These are phyloP conservation scores for Acanthiza pusilla DNA, from an alignment of 2,797 vertebrate species.

Conservation along the genomic window DNA sequence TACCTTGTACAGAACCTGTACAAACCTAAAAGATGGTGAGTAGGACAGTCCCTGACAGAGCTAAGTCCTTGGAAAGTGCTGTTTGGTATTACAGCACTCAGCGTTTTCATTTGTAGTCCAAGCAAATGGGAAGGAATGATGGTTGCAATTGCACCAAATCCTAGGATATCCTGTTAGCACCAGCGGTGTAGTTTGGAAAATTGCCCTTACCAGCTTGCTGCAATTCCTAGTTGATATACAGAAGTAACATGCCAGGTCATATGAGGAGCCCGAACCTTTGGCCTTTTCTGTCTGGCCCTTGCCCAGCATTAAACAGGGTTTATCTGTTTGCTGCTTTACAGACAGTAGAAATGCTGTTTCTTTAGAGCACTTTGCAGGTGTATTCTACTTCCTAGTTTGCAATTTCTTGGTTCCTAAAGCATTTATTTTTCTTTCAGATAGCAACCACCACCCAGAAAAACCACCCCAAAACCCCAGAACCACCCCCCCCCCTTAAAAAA, in stretches of 20 bases:
- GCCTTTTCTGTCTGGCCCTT: neutral
- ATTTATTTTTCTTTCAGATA: neutral
- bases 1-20: neutral
- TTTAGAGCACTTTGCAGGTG: neutral
- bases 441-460: neutral
- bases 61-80: neutral
- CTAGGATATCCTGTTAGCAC: neutral
- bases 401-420: neutral
- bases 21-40: neutral
- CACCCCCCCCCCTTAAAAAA: neutral
- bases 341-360: neutral
- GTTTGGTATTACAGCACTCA: neutral
- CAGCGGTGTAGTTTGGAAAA: neutral
- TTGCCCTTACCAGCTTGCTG: rapidly evolving
- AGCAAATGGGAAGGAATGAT: neutral
- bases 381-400: neutral
- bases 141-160: neutral
- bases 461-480: no score
- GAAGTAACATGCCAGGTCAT: neutral
- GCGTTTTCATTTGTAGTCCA: neutral
- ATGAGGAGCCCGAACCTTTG: neutral
- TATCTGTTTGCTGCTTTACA: neutral
- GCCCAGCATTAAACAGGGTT: neutral
- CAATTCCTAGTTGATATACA: neutral
- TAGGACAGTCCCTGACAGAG: neutral